Evolutionary conservation across 2,113 vertebrate genomes (phyloP), one percentile per base, ranked within the genome.

Genomic region (Pomatorhinus ruficollis): DNA sequence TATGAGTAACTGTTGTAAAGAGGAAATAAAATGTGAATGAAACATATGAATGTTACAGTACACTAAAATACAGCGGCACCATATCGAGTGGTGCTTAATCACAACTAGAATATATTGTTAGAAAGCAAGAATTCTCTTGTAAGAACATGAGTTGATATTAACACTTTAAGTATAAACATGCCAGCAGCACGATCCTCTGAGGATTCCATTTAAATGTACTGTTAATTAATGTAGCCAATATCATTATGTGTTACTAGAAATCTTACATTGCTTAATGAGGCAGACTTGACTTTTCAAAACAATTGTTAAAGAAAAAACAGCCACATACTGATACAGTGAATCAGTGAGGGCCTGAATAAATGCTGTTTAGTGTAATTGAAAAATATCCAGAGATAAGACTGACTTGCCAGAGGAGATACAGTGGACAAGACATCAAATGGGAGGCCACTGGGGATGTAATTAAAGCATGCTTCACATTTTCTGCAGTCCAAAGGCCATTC

Each of bases 381-480:
- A 97, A 97, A 95, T 92, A 90, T 79, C 70, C 85, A 89, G 80
- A 95, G 97, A 97, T 97, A 96, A 95, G 93, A 76, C 95, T 97
- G 95, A 91, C 94, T 96, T 35, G 66, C 75, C 84, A 87, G 96
- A 96, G 87, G 96, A 96, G 89, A 96, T 93, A 93, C 76, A 92
- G 78, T 68, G 64, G 92, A 94, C 96, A 96, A 82, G 65, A 87
- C 88, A 71, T 90, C 87, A 83, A 87, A 96, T 94, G 79, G 89
- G 96, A 97, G 87, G 91, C 90, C 94, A 94, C 93, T 83, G 74
- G 83, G 56, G 82, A 96, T 93, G 91, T 94, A 95, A 97, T 90
- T 84, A 97, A 85, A 89, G 92, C 96, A 97, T 96, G 64, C 95
- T 97, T 93, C 86, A 96, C 95, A 96, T 97, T 95, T 97, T 97